These are phyloP conservation scores for Trissonchulus latispiculum DNA, from an alignment of 2,888 invertebrate species.

Conservation along the genomic window DNA sequence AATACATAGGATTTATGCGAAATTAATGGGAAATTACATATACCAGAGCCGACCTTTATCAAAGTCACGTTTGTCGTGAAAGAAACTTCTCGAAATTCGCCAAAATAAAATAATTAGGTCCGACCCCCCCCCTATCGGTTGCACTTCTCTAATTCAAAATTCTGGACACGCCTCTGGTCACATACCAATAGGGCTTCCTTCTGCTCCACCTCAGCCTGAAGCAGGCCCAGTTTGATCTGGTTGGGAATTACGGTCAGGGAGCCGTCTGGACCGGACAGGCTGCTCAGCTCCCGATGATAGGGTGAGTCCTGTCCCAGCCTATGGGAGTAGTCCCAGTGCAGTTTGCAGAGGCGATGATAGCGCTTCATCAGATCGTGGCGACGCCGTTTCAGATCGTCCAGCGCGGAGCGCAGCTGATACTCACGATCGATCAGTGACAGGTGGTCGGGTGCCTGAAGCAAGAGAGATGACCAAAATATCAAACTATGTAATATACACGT, in stretches of 20 bases:
- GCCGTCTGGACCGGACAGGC: background rate
- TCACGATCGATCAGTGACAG: background rate
- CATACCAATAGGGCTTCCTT: background rate
- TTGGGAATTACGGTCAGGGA: background rate
- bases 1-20: too few relatives aligned
- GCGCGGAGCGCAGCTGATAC: background rate
- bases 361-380: background rate
- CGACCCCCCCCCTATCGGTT: too few relatives aligned
- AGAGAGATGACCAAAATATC: too few relatives aligned
- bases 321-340: background rate
- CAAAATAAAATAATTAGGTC: too few relatives aligned
- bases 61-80: too few relatives aligned
- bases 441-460: background rate
- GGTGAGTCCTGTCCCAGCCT: background rate
- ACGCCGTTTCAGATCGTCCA: background rate
- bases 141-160: too few relatives aligned
- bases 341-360: background rate
- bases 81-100: too few relatives aligned
- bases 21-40: too few relatives aligned
- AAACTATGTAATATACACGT: too few relatives aligned
- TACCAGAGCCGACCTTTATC: too few relatives aligned
- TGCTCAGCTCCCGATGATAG: background rate
- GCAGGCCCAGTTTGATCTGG: background rate
- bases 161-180: too few relatives aligned
- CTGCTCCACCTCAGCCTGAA: background rate